A percentile compares a stretch with the other conserved stretches of the same genome.
Evolutionary conservation across 1,140 invertebrate genomes (phyloP).

Genomic region (Ruditapes philippinarum): DNA sequence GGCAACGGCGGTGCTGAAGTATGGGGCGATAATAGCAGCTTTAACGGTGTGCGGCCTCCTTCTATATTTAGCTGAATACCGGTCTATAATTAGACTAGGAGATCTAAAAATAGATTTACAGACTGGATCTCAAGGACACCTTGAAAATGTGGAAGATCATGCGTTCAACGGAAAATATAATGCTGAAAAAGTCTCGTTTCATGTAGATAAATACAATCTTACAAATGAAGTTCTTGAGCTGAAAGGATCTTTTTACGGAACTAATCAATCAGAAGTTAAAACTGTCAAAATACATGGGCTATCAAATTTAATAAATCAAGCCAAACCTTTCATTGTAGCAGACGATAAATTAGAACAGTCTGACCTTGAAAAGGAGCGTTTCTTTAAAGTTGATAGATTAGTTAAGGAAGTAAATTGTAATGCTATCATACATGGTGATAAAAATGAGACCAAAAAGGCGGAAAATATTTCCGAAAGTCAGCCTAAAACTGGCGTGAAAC

Average conservation of each 20-base stretch:
- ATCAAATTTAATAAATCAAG: not conserved
- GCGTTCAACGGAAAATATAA: no score
- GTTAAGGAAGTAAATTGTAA: conserved; percentile 27
- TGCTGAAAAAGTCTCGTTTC: not conserved
- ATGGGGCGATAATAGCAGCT: not conserved
- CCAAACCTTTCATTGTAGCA: not conserved
- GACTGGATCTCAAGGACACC: not conserved
- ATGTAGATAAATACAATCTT: conserved; percentile 17
- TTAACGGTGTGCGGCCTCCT: not conserved
- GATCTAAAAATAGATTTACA: not conserved
- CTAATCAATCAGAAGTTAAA: not conserved
- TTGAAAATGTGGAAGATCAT: not conserved
- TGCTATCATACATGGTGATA: not conserved
- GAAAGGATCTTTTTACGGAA: not conserved
- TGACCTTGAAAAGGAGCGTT: not conserved
- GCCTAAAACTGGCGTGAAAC: not conserved
- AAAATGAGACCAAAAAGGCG: not conserved
- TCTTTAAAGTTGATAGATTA: not conserved
- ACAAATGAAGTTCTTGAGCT: not conserved
- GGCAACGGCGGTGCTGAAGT: not conserved
- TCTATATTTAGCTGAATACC: not conserved
- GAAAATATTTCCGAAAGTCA: not conserved
- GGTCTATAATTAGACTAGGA: not conserved
- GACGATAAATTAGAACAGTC: not conserved
- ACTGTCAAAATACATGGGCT: not conserved